A percentile compares a stretch with the other conserved stretches of the same genome.
Conservation (phyloP, 2,888 invertebrate species). For the Philereme vetulata region DNA sequence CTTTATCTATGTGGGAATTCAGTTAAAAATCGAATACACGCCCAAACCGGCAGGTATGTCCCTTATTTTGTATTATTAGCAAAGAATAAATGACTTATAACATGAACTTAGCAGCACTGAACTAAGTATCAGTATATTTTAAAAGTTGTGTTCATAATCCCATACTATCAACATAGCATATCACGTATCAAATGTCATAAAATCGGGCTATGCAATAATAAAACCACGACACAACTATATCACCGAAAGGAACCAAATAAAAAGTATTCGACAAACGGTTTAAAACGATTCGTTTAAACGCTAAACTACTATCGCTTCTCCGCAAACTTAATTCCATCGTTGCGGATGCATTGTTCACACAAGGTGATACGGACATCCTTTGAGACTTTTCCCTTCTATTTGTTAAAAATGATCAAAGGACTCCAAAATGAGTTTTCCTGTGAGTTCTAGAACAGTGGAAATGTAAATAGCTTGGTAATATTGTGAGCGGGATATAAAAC, state of each 20-base stretch:
- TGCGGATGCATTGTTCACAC: conserved; percentile 29
- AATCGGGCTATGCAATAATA: no score
- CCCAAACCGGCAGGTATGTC: no score
- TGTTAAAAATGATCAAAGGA: conserved; percentile 55
- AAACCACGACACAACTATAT: neutral
- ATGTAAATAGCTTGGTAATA: neutral
- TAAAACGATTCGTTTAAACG: conserved; percentile 17
- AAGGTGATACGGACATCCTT: conserved; percentile 29
- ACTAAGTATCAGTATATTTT: no score
- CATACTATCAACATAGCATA: no score
- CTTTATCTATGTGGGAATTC: no score
- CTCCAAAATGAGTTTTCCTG: conserved; percentile 56
- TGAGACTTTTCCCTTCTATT: conserved; percentile 41
- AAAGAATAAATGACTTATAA: no score
- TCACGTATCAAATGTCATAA: no score
- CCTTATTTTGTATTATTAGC: no score
- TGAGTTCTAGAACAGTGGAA: conserved; percentile 26
- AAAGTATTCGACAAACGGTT: conserved; percentile 3
- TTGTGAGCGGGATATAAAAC: no score
- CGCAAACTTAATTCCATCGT: conserved; percentile 29
- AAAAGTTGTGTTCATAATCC: no score
- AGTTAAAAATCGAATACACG: no score
- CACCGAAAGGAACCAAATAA: neutral
- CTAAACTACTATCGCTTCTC: conserved; percentile 10
- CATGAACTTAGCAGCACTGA: no score